Evolutionary conservation across 2,797 vertebrate species (phyloP), one percentile per base, ranked within the genome.

Genomic region (Alosa sapidissima): DNA sequence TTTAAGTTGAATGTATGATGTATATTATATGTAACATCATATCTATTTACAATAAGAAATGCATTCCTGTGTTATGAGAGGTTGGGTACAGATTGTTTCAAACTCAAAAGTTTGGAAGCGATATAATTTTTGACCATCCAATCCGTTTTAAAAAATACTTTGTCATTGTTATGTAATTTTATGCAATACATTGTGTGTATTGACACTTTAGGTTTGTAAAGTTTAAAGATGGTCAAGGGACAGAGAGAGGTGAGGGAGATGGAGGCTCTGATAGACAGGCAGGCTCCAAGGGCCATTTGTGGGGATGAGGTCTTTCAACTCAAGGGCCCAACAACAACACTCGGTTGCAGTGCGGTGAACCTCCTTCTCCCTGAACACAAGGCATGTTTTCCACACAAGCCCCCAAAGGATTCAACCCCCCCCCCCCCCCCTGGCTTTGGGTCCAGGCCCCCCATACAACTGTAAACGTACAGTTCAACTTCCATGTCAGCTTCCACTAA

Each of bases 341-440:
- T 45, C 11, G 36, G 16, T 1, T 78, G 72, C 72, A 78, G 72
- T 45, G 72, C 14, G 16, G 72, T 45, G 72, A 47, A 78, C 72
- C 72, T 47, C 72, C 41, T 7, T 45, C 16, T 21, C 36, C 72
- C 19, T 9, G 1, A 47, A 41, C 41, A 78, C 72, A 45, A 78
- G 41, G 45, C 72, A 78, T 78, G 16, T 78, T 78, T 78, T 47
- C 72, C 72, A 78, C 72, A 78, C 16, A 45, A 78, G 41, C 14
- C 72, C 41, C 72, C 36, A 78, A 78, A 78, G 72, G 72, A 78
- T 36, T 9, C 16, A 45, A 45, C 24, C 11, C 65, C 9, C 14
- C 28, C 24, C 9, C 24, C 21, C 55, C 55, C 6, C 58, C 58
- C 19, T 55, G 3, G 33, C 68, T 72, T 72, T 68, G 24, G 8